Base-by-base conservation (phyloP, 2,797 vertebrate genomes). In the Amphiprion clarkii region DNA sequence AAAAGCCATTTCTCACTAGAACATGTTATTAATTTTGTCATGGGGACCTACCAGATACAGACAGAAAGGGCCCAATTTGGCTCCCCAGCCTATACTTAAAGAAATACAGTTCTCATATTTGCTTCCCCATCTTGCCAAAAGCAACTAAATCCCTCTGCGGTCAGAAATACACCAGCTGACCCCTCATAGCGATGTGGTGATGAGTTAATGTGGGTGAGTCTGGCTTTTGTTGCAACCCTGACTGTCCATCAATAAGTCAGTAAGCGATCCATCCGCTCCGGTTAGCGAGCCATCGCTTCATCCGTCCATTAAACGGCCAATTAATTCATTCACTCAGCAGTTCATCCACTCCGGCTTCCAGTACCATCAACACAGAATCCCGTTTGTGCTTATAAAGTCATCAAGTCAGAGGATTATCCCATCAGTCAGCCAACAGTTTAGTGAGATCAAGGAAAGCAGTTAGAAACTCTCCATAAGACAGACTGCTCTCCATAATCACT, bases 21-120 rank as follows among this genome's bases (percentile, higher is more conserved):
- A 88, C 83, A 74, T 86, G 74, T 83, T 72, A 89, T 92, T 92
- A 87, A 48, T 58, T 86, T 83, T 84, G 86, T 87, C 88, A 78
- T 59, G 60, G 49, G 54, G 79, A 80, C 69, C 81, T 36, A 84
- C 76, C 76, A 87, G 74, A 87, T 65, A 64, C 67, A 71, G 51
- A 69, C 73, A 6, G 3, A 49, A 48, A 54, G 23, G 31, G 69
- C 52, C 82, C 76, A 73, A 52, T 82, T 78, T 90, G 89, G 87
- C 86, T 80, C 42, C 39, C 21, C 1, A 84, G 68, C 46, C 85
- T 67, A 74, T 82, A 88, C 79, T 91, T 88, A 69, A 61, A 78
- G 59, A 84, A 87, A 86, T 60, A 67, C 52, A 82, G 75, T 76
- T 84, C 78, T 88, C 83, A 81, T 81, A 62, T 85, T 90, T 68